phyloP scores from a whole-genome alignment of 2,797 vertebrate species.

The Liparis tanakae region DNA sequence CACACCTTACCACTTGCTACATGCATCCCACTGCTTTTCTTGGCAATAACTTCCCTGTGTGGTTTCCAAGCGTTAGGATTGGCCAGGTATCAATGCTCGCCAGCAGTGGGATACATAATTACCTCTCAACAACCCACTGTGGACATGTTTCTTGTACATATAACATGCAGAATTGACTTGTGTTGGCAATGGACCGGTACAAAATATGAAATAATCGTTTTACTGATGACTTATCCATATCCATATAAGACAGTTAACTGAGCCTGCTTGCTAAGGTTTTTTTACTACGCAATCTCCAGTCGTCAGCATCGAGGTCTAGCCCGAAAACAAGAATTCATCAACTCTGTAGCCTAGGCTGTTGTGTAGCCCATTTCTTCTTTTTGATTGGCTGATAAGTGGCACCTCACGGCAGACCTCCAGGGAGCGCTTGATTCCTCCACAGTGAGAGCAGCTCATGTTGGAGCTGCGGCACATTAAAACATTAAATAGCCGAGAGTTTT shows the following conservation, averaged over 20 bases:
- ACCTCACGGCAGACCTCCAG: too few species aligned
- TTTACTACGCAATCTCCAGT: not conserved
- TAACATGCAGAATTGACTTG: not conserved
- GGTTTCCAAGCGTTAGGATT: not conserved
- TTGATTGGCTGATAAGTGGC: too few species aligned
- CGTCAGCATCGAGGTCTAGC: not conserved
- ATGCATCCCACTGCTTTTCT: not conserved
- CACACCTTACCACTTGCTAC: not conserved
- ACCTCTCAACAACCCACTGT: not conserved
- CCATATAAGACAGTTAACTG: not conserved
- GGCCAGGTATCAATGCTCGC: not conserved
- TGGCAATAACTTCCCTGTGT: not conserved
- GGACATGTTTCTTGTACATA: not conserved
- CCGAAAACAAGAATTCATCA: conserved; percentile 38
- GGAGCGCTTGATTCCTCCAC: too few species aligned
- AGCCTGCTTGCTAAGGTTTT: conserved; percentile 1
- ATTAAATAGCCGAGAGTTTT: too few species aligned
- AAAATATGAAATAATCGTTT: not conserved
- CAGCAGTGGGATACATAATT: not conserved
- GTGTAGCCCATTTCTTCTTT: too few species aligned
- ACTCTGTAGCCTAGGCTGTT: too few species aligned
- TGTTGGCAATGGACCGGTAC: not conserved
- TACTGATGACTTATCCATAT: not conserved
- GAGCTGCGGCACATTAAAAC: too few species aligned
- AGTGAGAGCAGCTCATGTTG: too few species aligned